phyloP scores from a whole-genome alignment of 2,113 vertebrate genomes.

The Euleptes europaea region DNA sequence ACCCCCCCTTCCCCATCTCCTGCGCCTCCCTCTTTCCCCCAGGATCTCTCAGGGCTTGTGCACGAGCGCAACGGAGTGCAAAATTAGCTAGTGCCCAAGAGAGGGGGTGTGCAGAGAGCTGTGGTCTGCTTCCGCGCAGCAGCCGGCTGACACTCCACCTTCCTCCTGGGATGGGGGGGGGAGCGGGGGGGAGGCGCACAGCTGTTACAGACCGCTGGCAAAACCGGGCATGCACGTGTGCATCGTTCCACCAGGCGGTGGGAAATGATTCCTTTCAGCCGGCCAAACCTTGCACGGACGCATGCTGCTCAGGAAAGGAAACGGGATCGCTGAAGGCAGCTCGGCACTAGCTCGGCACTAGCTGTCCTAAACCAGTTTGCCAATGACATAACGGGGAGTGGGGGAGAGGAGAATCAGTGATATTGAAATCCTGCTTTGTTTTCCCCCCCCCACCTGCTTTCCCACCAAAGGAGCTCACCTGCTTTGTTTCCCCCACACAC shows the following conservation, averaged over 20 bases:
- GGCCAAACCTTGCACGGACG: not conserved
- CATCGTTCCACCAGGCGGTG: not conserved
- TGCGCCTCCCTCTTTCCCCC: not conserved
- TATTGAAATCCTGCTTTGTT: no score
- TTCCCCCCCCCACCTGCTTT: no score
- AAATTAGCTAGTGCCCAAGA: constrained; percentile 13
- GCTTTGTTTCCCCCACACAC: no score
- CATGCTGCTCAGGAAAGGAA: constrained; percentile 8
- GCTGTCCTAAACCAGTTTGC: not conserved
- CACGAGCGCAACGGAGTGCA: constrained; percentile 1
- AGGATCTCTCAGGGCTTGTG: constrained; percentile 11
- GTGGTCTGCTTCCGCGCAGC: not conserved
- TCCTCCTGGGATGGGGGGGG: not conserved
- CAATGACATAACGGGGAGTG: not conserved
- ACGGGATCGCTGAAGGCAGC: not conserved
- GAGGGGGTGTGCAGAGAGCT: constrained; percentile 5
- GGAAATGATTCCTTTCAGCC: constrained; percentile 44
- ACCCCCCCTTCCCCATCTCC: not conserved
- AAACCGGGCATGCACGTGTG: not conserved
- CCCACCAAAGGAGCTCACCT: no score
- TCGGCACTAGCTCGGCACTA: not conserved
- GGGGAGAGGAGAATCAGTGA: no score
- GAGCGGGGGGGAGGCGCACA: not conserved
- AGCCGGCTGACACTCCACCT: constrained; percentile 16
- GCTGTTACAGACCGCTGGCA: not conserved